phyloP scores from a whole-genome alignment of 2,797 vertebrate genomes.

The Emydoidea blandingii region DNA sequence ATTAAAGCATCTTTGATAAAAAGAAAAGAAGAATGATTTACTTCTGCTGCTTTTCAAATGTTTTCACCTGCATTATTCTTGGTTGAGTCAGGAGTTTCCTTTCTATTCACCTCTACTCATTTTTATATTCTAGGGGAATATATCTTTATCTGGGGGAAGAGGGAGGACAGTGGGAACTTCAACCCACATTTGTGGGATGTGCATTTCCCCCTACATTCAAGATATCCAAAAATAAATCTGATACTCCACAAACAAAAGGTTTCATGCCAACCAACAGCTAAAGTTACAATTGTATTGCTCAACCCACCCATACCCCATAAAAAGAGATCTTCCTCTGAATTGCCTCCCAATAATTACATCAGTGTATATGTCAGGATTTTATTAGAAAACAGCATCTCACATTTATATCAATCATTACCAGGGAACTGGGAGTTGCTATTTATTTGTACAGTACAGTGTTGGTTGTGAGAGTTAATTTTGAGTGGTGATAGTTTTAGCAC shows the following conservation, averaged over 20 bases:
- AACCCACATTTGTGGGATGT: neutral
- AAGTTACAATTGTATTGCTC: neutral
- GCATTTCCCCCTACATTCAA: neutral
- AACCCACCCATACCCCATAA: neutral
- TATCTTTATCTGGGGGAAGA: neutral
- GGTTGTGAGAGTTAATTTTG: neutral
- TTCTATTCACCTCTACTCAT: neutral
- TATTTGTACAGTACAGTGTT: neutral
- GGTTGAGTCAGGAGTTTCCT: neutral
- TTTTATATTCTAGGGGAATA: neutral
- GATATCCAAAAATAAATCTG: neutral
- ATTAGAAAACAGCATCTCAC: neutral
- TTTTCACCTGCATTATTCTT: neutral
- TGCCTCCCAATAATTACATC: neutral
- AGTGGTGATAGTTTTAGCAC: neutral
- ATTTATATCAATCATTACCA: neutral
- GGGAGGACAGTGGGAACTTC: neutral
- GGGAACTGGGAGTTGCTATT: neutral
- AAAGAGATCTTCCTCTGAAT: neutral
- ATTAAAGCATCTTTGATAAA: neutral
- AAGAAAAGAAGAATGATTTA: neutral
- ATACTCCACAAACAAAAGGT: neutral
- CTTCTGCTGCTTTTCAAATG: neutral
- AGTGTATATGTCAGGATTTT: neutral
- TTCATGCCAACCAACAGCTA: neutral